Conservation (phyloP, 1,140 invertebrate genomes). For the Hylaeus volcanicus region DNA sequence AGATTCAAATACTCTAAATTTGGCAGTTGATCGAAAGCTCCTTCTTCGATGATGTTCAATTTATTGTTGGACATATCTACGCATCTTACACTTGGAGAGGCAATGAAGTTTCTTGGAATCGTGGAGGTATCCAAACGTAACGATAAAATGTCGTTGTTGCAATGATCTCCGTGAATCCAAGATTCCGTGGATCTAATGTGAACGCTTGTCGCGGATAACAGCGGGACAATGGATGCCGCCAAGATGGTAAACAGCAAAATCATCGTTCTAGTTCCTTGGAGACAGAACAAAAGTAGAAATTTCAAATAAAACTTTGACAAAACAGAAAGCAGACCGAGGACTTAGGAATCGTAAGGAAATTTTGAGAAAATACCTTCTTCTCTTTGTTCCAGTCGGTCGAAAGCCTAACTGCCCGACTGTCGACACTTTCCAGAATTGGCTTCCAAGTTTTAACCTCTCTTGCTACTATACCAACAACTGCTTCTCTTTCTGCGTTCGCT, state of each 20-base stretch:
- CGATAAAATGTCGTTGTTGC: neutral
- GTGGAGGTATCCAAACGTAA: neutral
- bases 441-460: no score
- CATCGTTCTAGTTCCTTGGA: neutral
- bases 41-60: accelerated
- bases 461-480: no score
- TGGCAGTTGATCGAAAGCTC: slow-evolving; percentile 20
- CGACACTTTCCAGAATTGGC: no score
- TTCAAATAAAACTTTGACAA: no score
- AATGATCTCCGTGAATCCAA: neutral
- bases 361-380: no score
- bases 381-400: no score
- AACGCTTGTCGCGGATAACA: neutral
- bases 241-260: neutral
- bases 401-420: no score
- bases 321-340: no score
- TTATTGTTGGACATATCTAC: neutral
- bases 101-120: neutral
- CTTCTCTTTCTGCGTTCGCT: no score
- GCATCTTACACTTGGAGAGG: neutral
- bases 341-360: no score
- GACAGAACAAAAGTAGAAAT: neutral
- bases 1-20: slow-evolving; percentile 33
- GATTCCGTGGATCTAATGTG: neutral
- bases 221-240: neutral